Base-by-base conservation (phyloP, 2,113 vertebrate genomes). In the Agelaius phoeniceus region DNA sequence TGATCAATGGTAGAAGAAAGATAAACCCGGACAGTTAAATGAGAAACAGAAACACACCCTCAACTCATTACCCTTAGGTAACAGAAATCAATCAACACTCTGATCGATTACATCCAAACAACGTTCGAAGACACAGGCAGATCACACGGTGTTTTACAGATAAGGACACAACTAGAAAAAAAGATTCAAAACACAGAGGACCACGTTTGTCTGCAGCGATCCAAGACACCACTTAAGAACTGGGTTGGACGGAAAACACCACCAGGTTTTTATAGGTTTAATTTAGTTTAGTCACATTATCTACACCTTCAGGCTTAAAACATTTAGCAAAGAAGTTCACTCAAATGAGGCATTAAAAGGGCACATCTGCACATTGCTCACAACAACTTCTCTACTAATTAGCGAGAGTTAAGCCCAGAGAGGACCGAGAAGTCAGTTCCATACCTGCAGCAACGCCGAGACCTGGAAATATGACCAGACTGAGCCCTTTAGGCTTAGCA, bases 81-180 rank as follows among this genome's bases (percentile, higher is more conserved):
- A 54, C 3, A 66, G 5, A 59, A 93, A 46, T 21, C 41, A 79
- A 37, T 43, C 26, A 63, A 28, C 28, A 33, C 17, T 12, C 41
- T 21, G 6, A 23, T 0, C 26, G 15, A n/a, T 19, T 15, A 52
- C 55, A 65, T 11, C 8, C 28, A 28, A 62, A 58, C 39, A 76
- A 14, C 0, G 1, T 39, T 15, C 74, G 46, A 69, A 69, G 8
- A 51, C 3, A 6, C 6, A 9, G 1, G 9, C 9, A 59, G 69
- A 27, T 28, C 48, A 49, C 39, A 35, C 11, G 9, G 31, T 30
- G 11, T 31, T 94, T 85, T 37, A 83, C 24, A 43, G 15, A 22
- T 8, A 65, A 75, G 52, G 35, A 19, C 0, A 1, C 16, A 67
- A 26, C 11, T 26, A 69, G 10, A 39, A 23, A 39, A 87, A 84